Conservation (phyloP, 2,113 vertebrate genomes). For the Ptilonorhynchus violaceus region DNA sequence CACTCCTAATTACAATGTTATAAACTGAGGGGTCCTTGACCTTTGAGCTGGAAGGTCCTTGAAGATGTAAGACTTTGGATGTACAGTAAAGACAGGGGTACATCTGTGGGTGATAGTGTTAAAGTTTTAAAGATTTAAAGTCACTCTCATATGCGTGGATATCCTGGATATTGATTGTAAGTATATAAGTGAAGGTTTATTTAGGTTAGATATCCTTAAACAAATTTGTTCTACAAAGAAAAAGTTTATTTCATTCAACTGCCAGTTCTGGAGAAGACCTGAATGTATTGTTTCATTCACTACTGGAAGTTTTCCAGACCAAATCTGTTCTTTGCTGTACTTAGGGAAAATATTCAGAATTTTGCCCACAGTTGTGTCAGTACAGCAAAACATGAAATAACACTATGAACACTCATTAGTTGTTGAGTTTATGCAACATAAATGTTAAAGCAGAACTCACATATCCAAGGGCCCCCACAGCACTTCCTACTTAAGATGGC, state of each 20-base stretch:
- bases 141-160: not conserved
- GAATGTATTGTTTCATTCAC: not conserved
- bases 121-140: not conserved
- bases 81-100: not conserved
- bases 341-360: not conserved
- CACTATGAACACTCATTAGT: not conserved
- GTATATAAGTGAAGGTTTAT: not conserved
- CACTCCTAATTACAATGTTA: constrained; percentile 71
- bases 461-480: not conserved
- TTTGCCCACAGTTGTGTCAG: not conserved
- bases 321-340: not conserved
- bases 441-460: not conserved
- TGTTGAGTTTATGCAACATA: not conserved
- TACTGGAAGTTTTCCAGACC: not conserved
- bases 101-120: not conserved
- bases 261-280: not conserved
- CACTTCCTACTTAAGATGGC: not conserved
- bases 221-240: not conserved
- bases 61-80: not conserved
- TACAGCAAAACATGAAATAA: not conserved
- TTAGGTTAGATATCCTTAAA: not conserved
- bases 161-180: not conserved
- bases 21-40: constrained; percentile 65
- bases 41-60: constrained; percentile 28
- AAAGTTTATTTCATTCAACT: not conserved